Base-by-base conservation (phyloP, 2,113 vertebrate genomes). In the Ophthalmolycus amberensis region DNA sequence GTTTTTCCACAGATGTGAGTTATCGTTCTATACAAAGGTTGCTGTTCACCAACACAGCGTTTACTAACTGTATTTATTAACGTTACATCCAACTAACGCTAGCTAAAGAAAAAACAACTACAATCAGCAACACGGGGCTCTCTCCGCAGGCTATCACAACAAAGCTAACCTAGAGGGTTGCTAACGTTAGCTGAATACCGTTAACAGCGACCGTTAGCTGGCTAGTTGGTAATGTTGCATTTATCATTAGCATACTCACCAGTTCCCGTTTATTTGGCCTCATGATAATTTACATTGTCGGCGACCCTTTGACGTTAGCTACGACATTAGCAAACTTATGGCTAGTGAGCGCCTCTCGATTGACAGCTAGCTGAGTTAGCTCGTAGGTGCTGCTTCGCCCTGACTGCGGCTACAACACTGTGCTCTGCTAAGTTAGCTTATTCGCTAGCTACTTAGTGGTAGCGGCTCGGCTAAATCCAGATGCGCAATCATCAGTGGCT, bases 271-370 rank as follows among this genome's bases (percentile, higher is more conserved):
- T 93, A 90, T 89, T 84, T 54, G 66, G 70, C 10, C n/a, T 70
- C 89, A 90, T 91, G 46, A 8, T 71, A 10, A 65, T 87, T 94
- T 91, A 94, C 92, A 94, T 94, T 60, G 87, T 94, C 71, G 42
- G 3, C 1, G 6, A 71, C 3, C 32, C 40, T 56, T 50, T 25
- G 64, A 52, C 6, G 48, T 56, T 9, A 42, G 72, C 80, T 62
- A 63, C 66, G 54, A 40, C 74, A 42, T n/a, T 37, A 74, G 72
- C 76, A 65, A 32, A 74, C 59, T 1, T 29, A 1, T 66, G 7
- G 44, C 59, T 10, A 11, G 5, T 6, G 62, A 54, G 14, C 29
- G 22, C 15, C 15, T 59, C 58, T 12, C 44, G 32, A 25, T 42
- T 54, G 63, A 38, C 72, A 60, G 74, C 25, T 76, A 72, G 75